Conservation (phyloP, 2,797 vertebrate species). For the Schizopygopsis malacanthus region DNA sequence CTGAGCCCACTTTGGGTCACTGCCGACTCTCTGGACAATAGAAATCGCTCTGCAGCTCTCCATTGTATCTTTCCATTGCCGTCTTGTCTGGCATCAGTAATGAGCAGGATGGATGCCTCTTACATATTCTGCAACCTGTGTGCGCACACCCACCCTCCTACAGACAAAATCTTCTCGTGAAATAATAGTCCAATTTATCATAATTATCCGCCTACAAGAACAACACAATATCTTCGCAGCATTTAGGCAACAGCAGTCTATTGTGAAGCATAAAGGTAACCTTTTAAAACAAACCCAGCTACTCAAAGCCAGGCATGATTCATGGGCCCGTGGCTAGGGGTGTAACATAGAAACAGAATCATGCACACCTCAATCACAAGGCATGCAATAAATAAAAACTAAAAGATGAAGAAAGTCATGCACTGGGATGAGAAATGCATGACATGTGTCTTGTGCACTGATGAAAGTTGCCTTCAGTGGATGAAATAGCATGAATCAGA, state of each 20-base stretch:
- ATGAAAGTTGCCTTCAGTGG: conserved; percentile 44
- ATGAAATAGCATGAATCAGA: conserved; percentile 51
- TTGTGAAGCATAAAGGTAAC: not conserved
- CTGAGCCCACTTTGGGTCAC: conserved; percentile 3
- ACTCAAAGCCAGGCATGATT: not conserved
- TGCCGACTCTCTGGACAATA: conserved; percentile 35
- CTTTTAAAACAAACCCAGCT: not conserved
- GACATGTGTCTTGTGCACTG: not conserved
- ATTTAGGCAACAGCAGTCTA: not conserved
- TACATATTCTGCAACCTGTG: conserved; percentile 32
- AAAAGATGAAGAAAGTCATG: not conserved
- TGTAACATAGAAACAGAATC: not conserved
- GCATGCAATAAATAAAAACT: not conserved
- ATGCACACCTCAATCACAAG: not conserved
- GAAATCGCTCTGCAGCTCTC: conserved; percentile 40
- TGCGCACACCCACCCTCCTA: not conserved
- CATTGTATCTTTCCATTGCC: conserved; percentile 27
- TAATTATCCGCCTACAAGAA: not conserved
- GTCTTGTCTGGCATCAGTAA: conserved; percentile 42
- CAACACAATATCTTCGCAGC: not conserved
- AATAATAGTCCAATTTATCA: no score
- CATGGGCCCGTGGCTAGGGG: not conserved
- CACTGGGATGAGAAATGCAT: not conserved
- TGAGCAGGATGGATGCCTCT: conserved; percentile 42
- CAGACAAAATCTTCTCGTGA: not conserved